Base-by-base conservation (phyloP, 2,113 vertebrate genomes). In the Ifrita kowaldi region DNA sequence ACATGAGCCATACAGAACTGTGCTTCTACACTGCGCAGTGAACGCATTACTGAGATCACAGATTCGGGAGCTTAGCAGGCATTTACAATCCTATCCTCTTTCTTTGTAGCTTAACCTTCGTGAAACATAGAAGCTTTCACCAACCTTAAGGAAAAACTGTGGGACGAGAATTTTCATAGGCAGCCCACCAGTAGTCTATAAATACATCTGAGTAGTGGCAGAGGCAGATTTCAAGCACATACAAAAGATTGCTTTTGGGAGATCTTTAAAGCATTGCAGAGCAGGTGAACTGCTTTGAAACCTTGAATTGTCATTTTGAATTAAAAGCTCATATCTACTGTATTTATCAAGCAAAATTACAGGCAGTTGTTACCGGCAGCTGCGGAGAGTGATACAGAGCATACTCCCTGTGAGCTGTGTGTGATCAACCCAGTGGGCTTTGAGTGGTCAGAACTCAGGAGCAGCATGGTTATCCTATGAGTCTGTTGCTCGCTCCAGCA, bases 141-240 rank as follows among this genome's bases (percentile, higher is more conserved):
- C 73, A 93, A 88, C 46, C 78, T 86, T 87, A 95, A 88, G 92
- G 32, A 96, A 95, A 95, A 92, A 68, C 71, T 94, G 95, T 93
- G 57, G 93, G 96, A 95, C 32, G 90, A 86, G 80, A 96, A 93
- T 94, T 93, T 96, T 97, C 88, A 93, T 92, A 95, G 83, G 85
- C 96, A 96, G 69, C 95, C 96, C 92, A 94, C 96, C 73, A 96
- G 88, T 23, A 94, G 73, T 75, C 95, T 96, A 96, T 96, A 96
- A 96, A 96, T 96, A 96, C 30, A 92, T 84, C 79, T 84, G 74
- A 95, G 87, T 94, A 97, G 93, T 90, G 90, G 86, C 92, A 96
- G 81, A 96, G 86, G 60, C 88, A 96, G 95, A 93, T 95, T 94
- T 96, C 87, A 95, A 94, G 85, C 44, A 75, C 77, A 90, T 47